Evolutionary conservation across 2,113 vertebrate species (phyloP).

Genomic region (Eira barbara): DNA sequence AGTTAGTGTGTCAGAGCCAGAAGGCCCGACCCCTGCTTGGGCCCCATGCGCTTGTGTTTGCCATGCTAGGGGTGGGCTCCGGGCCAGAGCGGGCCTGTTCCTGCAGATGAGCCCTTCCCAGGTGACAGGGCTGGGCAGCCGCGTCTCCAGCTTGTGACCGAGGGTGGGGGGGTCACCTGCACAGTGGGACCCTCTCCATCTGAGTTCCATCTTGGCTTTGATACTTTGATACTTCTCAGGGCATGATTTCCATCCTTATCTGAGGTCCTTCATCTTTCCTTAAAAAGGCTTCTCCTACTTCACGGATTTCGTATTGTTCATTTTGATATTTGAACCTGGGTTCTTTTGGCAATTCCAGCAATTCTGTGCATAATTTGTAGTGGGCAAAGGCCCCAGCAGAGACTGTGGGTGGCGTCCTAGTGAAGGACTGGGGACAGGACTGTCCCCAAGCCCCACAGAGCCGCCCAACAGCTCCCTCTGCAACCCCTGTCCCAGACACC

Average conservation of each 20-base stretch:
- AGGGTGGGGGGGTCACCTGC: neutral
- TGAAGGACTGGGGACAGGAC: no score
- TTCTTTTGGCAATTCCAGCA: neutral
- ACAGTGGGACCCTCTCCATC: neutral
- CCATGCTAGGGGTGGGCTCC: neutral
- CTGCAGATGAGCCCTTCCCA: neutral
- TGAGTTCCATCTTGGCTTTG: neutral
- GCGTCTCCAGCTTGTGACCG: neutral
- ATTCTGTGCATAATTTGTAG: rapidly evolving
- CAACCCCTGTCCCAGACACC: neutral
- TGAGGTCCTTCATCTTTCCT: neutral
- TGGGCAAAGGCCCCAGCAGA: neutral
- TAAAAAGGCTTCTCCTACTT: neutral
- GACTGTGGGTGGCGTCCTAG: rapidly evolving
- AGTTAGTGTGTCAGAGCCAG: neutral
- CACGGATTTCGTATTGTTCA: neutral
- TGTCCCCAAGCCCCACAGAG: neutral
- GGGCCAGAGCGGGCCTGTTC: neutral
- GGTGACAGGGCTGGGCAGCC: rapidly evolving
- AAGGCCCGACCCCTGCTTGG: neutral
- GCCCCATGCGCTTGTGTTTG: rapidly evolving
- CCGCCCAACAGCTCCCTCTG: neutral
- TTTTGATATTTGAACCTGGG: neutral
- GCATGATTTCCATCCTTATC: neutral
- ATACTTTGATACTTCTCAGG: neutral